Conservation (phyloP, 2,888 invertebrate genomes). For the Falcaria lacertinaria region DNA sequence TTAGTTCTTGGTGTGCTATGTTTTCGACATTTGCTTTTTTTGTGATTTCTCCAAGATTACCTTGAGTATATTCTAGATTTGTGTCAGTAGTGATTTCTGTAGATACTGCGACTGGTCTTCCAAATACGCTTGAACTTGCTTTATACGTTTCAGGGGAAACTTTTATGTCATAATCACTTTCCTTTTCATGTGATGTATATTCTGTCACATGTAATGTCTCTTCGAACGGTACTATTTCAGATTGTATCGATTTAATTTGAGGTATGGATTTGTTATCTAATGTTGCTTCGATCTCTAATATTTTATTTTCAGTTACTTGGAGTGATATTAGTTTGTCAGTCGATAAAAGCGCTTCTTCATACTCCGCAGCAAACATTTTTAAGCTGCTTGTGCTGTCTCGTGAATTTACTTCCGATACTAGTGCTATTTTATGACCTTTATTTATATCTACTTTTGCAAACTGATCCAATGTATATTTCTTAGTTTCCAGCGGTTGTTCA, state of each 20-base stretch:
- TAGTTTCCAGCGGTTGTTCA: conserved; percentile 66
- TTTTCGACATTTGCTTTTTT: conserved; percentile 74
- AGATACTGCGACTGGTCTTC: conserved; percentile 73
- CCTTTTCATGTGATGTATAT: conserved; percentile 59
- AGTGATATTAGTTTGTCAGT: conserved; percentile 47
- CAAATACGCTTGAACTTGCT: conserved; percentile 63
- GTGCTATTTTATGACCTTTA: conserved; percentile 71
- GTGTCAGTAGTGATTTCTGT: conserved; percentile 68
- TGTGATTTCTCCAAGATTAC: conserved; percentile 17
- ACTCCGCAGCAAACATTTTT: conserved; percentile 31
- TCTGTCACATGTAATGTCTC: conserved; percentile 53
- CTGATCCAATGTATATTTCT: conserved; percentile 50
- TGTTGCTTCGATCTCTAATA: conserved; percentile 62
- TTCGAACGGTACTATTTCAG: conserved; percentile 41
- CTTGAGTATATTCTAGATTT: conserved; percentile 43
- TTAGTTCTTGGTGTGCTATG: conserved; percentile 73
- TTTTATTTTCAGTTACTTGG: conserved; percentile 58
- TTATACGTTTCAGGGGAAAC: conserved; percentile 33
- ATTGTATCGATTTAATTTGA: conserved; percentile 41
- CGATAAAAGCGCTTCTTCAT: conserved; percentile 54
- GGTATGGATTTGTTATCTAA: conserved; percentile 37
- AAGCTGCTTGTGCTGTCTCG: conserved; percentile 47
- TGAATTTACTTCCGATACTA: conserved; percentile 66
- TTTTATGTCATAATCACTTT: conserved; percentile 34
- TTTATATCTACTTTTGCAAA: conserved; percentile 76